Percentiles rank a stretch among this genome's conserved stretches.
Evolutionary conservation across 2,888 invertebrate genomes (phyloP).

Genomic region (Glyphotaelius pellucidus): DNA sequence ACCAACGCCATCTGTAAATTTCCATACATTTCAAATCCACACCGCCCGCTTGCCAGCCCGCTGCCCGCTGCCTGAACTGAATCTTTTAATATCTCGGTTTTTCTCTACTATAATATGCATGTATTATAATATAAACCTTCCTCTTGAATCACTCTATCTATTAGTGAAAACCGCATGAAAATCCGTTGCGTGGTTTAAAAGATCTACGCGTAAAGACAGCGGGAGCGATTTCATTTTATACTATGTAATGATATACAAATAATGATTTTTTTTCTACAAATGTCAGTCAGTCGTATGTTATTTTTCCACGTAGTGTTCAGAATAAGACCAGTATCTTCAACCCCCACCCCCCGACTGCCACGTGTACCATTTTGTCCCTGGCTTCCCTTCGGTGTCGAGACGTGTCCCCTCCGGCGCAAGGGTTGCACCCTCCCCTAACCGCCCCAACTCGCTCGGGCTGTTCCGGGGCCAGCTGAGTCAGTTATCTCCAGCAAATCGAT

Average conservation of each 20-base stretch:
- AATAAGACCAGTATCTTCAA: not conserved
- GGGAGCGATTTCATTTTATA: too few species aligned
- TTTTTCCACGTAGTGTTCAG: not conserved
- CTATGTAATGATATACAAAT: not conserved
- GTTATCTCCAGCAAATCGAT: constrained; percentile 54
- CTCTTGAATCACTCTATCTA: too few species aligned
- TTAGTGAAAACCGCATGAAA: too few species aligned
- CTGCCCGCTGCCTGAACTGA: too few species aligned
- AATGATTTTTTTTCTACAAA: not conserved
- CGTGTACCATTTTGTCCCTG: constrained; percentile 40
- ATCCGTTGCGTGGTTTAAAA: too few species aligned
- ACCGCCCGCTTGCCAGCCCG: too few species aligned
- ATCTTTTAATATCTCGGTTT: too few species aligned
- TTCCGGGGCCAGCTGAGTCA: constrained; percentile 21
- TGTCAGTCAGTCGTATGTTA: not conserved
- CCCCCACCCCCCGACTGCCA: not conserved
- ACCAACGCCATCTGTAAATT: too few species aligned
- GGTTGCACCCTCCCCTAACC: constrained; percentile 25
- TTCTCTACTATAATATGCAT: too few species aligned
- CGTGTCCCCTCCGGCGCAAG: not conserved
- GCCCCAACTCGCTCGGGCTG: not conserved
- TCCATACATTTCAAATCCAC: too few species aligned
- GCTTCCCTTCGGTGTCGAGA: constrained; percentile 22
- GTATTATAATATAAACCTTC: too few species aligned
- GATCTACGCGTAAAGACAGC: too few species aligned